Conservation (phyloP, 2,797 vertebrate species). For the Rhadinocentrus ornatus region DNA sequence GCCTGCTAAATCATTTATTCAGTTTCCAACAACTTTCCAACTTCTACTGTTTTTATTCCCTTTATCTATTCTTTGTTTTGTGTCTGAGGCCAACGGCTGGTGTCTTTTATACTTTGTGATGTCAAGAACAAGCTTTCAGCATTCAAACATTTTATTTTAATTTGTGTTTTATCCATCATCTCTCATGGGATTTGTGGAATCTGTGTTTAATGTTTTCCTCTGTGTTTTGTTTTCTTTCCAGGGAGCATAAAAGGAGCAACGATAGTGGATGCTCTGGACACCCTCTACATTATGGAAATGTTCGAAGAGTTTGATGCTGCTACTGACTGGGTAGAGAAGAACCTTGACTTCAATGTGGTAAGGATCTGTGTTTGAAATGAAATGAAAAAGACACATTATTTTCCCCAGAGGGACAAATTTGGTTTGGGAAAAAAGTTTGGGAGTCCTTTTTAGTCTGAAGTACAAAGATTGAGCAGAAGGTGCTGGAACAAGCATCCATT, state of each 20-base stretch:
- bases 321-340: conserved; percentile 94
- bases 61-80: background rate
- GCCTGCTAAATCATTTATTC: conserved; percentile 49
- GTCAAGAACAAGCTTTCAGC: conserved; percentile 7
- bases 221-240: conserved; percentile 72
- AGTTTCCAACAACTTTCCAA: conserved; percentile 37
- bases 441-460: too few species aligned
- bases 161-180: background rate
- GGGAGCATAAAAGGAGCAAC: conserved; percentile 97
- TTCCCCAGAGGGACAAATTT: too few species aligned
- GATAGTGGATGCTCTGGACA: conserved; percentile 96
- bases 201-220: background rate
- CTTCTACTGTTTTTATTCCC: conserved; percentile 38
- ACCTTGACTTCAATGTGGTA: conserved; percentile 97
- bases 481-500: too few species aligned
- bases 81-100: conserved; percentile 30
- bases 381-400: too few species aligned
- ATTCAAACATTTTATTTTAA: conserved; percentile 1
- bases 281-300: conserved; percentile 97
- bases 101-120: conserved; percentile 15
- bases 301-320: conserved; percentile 93
- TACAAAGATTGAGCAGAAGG: background rate
- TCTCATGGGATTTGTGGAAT: too few species aligned
- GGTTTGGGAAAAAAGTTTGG: too few species aligned
- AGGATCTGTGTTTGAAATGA: conserved; percentile 55